These are phyloP conservation scores for Mastomys natalensis DNA, from an alignment of 2,113 vertebrate genomes.

Conservation along the genomic window DNA sequence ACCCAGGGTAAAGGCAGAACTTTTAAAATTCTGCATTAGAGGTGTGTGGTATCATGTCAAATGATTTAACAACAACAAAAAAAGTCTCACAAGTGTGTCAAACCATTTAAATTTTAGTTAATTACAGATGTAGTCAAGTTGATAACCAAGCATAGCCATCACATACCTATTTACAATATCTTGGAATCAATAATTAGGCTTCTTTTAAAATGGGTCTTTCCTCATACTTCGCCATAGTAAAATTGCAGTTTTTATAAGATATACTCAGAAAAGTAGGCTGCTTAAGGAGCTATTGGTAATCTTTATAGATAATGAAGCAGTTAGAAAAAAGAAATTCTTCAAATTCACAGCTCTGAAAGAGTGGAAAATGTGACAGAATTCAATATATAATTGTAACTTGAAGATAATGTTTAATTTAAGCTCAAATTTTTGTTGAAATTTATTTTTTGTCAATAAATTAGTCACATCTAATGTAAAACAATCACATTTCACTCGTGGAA, in stretches of 20 bases:
- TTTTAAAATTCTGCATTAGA: background rate
- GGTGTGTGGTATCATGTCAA: background rate
- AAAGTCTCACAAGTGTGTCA: background rate
- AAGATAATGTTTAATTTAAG: background rate
- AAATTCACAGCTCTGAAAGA: background rate
- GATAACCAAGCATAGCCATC: background rate
- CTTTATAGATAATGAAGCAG: background rate
- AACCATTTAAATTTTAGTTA: background rate
- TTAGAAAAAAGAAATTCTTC: conserved; percentile 2
- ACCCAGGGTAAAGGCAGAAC: background rate
- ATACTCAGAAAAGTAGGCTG: background rate
- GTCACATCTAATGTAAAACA: conserved; percentile 42
- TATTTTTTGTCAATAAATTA: background rate
- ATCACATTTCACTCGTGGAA: conserved; percentile 44
- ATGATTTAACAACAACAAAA: background rate
- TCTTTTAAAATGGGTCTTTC: background rate
- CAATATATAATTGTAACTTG: background rate
- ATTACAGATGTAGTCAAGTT: background rate
- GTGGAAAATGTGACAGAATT: background rate
- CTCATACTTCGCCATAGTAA: conserved; percentile 35
- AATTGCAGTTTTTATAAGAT: conserved; percentile 9
- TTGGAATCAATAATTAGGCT: background rate
- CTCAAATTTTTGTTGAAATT: background rate
- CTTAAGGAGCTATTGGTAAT: background rate
- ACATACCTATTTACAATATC: background rate